Percentiles rank a stretch among this genome's conserved stretches.
Evolutionary conservation across 2,113 vertebrate genomes (phyloP).

Genomic region (Callocephalon fimbriatum): DNA sequence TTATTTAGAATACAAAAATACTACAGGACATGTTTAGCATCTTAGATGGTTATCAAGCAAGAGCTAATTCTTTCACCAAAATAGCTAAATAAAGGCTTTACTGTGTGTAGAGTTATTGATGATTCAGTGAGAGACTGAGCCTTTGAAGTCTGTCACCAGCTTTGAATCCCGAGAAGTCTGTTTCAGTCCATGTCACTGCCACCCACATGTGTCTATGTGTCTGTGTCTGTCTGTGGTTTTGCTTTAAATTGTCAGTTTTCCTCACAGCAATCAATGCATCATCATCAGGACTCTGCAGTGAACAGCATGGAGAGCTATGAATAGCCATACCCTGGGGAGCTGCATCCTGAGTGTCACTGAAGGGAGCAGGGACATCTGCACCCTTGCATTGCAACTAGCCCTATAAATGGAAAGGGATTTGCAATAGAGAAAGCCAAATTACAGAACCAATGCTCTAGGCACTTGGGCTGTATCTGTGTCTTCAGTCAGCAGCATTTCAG

Average conservation of each 20-base stretch:
- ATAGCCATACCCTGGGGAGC: neutral
- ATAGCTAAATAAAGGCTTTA: conserved; percentile 30
- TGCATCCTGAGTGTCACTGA: neutral
- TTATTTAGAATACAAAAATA: neutral
- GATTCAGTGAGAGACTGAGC: conserved; percentile 20
- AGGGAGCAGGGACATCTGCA: neutral
- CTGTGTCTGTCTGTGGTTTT: conserved; percentile 53
- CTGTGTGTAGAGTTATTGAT: neutral
- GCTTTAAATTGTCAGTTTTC: conserved; percentile 60
- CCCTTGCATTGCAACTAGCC: neutral
- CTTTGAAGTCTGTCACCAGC: conserved; percentile 50
- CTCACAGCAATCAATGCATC: conserved; percentile 17
- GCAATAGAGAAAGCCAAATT: neutral
- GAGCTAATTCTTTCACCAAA: conserved; percentile 35
- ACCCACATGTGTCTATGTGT: conserved; percentile 37
- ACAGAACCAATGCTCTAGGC: rapidly evolving
- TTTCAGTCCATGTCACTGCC: conserved; percentile 39
- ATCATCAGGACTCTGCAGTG: neutral
- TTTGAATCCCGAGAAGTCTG: conserved; percentile 30
- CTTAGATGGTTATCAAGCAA: neutral
- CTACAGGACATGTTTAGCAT: neutral
- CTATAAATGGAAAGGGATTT: neutral
- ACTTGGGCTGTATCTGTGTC: neutral
- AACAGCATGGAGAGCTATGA: conserved; percentile 12
- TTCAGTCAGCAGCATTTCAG: neutral